Evolutionary conservation across 2,888 invertebrate genomes (phyloP).

Genomic region (Ceriagrion tenellum): DNA sequence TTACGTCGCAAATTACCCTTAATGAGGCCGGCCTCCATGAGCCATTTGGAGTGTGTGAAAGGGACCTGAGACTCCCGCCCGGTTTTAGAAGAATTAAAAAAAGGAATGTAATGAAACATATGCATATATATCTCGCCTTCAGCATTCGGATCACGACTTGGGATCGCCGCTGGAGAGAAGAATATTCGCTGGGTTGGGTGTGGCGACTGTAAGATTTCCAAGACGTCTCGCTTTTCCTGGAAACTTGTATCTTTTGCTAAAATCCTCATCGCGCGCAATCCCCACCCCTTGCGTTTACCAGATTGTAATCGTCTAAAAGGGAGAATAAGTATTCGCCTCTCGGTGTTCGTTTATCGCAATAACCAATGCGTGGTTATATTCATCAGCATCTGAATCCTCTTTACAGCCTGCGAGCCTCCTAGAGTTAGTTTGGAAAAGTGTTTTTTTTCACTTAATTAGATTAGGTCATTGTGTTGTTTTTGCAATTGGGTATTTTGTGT

Average conservation of each 20-base stretch:
- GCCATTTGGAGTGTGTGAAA: constrained; percentile 30
- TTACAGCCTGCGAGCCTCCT: too few species aligned
- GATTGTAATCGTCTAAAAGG: background rate
- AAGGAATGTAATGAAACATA: background rate
- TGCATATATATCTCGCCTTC: background rate
- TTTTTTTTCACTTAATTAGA: too few species aligned
- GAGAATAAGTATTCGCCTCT: background rate
- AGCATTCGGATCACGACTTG: background rate
- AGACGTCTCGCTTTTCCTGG: background rate
- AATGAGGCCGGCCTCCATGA: constrained; percentile 40
- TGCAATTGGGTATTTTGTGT: too few species aligned
- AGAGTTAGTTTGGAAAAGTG: too few species aligned
- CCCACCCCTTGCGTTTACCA: background rate
- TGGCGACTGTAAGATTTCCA: background rate
- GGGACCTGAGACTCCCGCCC: background rate
- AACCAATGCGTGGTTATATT: background rate
- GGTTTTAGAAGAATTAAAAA: background rate
- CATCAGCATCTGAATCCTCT: too few species aligned
- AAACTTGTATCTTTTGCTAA: constrained; percentile 12
- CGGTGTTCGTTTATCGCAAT: background rate
- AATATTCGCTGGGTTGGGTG: background rate
- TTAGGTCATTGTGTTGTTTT: too few species aligned
- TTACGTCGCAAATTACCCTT: constrained; percentile 59
- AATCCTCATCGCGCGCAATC: background rate
- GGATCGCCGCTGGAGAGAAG: background rate